Evolutionary conservation across 2,113 vertebrate genomes (phyloP).

Genomic region (Cyprinodon brontotheroides): DNA sequence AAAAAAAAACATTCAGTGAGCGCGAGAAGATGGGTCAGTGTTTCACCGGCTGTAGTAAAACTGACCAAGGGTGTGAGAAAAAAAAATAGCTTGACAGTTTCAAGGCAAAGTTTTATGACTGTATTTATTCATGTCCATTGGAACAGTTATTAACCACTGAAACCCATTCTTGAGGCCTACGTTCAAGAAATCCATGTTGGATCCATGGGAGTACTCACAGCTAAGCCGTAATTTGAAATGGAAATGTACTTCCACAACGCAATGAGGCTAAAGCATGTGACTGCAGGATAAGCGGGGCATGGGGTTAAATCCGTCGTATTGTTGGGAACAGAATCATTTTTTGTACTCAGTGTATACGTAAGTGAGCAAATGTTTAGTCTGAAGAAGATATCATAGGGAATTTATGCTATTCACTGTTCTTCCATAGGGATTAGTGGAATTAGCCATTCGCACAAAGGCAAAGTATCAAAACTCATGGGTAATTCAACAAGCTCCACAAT

Average conservation of each 20-base stretch:
- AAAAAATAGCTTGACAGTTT: slow-evolving; percentile 38
- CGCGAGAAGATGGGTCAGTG: slow-evolving; percentile 37
- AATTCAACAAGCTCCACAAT: slow-evolving; percentile 74
- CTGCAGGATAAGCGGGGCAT: slow-evolving; percentile 61
- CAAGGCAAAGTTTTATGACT: slow-evolving; percentile 41
- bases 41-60: slow-evolving; percentile 61
- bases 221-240: slow-evolving; percentile 67
- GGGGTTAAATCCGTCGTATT: slow-evolving; percentile 76
- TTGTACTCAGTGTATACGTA: slow-evolving; percentile 73
- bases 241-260: slow-evolving; percentile 64
- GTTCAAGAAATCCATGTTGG: neutral
- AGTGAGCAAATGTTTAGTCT: slow-evolving; percentile 77
- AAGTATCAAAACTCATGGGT: slow-evolving; percentile 79
- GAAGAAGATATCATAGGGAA: slow-evolving; percentile 76
- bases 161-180: neutral
- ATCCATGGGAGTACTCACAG: neutral
- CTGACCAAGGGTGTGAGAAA: slow-evolving; percentile 49
- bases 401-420: slow-evolving; percentile 73
- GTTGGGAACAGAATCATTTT: slow-evolving; percentile 77
- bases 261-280: slow-evolving; percentile 64
- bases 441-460: slow-evolving; percentile 72
- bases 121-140: neutral
- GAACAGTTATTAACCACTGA: neutral
- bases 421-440: slow-evolving; percentile 73
- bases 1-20: slow-evolving; percentile 35